Evolutionary conservation across 2,888 invertebrate genomes (phyloP).

Genomic region (Ennomos erosarius): DNA sequence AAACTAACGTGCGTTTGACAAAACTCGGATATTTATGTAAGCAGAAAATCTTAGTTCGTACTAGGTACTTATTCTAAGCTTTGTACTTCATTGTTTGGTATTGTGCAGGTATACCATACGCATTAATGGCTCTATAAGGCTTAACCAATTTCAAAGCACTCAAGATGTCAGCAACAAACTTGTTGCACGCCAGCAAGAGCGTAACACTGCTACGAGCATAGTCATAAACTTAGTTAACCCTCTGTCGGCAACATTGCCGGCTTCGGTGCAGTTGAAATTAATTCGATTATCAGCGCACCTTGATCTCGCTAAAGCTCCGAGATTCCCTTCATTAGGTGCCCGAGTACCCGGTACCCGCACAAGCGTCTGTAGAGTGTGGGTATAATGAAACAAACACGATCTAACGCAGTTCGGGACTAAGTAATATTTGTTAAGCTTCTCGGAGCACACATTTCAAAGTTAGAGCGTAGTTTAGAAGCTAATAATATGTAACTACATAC

Average conservation of each 20-base stretch:
- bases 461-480: slow-evolving; percentile 36
- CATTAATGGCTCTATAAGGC: slow-evolving; percentile 52
- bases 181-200: slow-evolving; percentile 75
- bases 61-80: too few species aligned
- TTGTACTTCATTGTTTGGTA: slow-evolving; percentile 7
- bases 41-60: too few species aligned
- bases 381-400: slow-evolving; percentile 59
- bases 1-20: slow-evolving; percentile 25
- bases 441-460: slow-evolving; percentile 25
- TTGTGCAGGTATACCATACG: neutral
- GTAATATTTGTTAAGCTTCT: slow-evolving; percentile 39
- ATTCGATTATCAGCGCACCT: slow-evolving; percentile 83
- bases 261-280: slow-evolving; percentile 77
- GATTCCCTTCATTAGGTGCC: slow-evolving; percentile 70
- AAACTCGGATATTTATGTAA: slow-evolving; percentile 29
- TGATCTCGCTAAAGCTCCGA: slow-evolving; percentile 71
- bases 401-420: slow-evolving; percentile 42
- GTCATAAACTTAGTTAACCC: slow-evolving; percentile 82
- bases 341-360: slow-evolving; percentile 47
- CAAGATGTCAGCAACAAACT: slow-evolving; percentile 80
- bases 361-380: slow-evolving; percentile 46
- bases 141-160: slow-evolving; percentile 79
- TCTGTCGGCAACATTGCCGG: slow-evolving; percentile 74
- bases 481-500: slow-evolving; percentile 42
- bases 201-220: slow-evolving; percentile 65